Percentiles rank a stretch among this genome's conserved stretches.
Conservation (phyloP, 2,888 invertebrate genomes). For the Drosophila pseudotalamancana region DNA sequence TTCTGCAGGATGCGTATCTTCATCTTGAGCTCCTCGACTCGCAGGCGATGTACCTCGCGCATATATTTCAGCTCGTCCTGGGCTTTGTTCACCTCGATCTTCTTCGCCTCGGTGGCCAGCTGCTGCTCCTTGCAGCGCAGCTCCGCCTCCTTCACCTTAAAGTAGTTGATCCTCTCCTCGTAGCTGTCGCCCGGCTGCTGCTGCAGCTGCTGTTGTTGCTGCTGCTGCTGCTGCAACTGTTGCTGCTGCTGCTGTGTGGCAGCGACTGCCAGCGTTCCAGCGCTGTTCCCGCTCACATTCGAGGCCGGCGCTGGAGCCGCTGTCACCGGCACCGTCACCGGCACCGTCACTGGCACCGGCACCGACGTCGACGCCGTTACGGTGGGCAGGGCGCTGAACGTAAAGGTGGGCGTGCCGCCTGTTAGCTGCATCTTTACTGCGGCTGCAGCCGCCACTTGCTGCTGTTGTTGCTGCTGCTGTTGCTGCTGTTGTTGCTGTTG, state of each 20-base stretch:
- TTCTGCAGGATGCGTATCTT: slow-evolving; percentile 82
- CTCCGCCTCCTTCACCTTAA: slow-evolving; percentile 83
- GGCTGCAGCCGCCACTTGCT: slow-evolving; percentile 54
- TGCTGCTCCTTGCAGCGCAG: slow-evolving; percentile 82
- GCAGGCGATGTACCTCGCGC: slow-evolving; percentile 81
- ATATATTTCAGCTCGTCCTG: slow-evolving; percentile 82
- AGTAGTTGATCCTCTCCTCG: slow-evolving; percentile 82
- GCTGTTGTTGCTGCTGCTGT: slow-evolving; percentile 56
- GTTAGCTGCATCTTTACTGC: slow-evolving; percentile 79
- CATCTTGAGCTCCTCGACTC: slow-evolving; percentile 81
- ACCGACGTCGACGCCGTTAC: slow-evolving; percentile 57
- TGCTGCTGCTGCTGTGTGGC: slow-evolving; percentile 8
- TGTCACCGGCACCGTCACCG: slow-evolving; percentile 45
- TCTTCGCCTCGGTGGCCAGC: slow-evolving; percentile 80
- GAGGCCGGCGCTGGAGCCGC: slow-evolving; percentile 19
- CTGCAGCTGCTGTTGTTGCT: neutral
- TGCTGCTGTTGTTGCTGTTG: slow-evolving; percentile 57
- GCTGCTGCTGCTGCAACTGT: slow-evolving; percentile 4
- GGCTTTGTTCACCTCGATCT: slow-evolving; percentile 81
- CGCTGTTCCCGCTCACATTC: slow-evolving; percentile 31
- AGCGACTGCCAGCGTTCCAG: slow-evolving; percentile 31
- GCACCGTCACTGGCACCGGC: slow-evolving; percentile 44
- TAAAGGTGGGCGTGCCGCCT: slow-evolving; percentile 79
- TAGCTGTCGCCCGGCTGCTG: slow-evolving; percentile 47
- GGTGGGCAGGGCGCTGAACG: slow-evolving; percentile 80